Evolutionary conservation across 2,888 invertebrate species (phyloP), one percentile per base, ranked within the genome.

Genomic region (Drosophila nr. medialis): DNA sequence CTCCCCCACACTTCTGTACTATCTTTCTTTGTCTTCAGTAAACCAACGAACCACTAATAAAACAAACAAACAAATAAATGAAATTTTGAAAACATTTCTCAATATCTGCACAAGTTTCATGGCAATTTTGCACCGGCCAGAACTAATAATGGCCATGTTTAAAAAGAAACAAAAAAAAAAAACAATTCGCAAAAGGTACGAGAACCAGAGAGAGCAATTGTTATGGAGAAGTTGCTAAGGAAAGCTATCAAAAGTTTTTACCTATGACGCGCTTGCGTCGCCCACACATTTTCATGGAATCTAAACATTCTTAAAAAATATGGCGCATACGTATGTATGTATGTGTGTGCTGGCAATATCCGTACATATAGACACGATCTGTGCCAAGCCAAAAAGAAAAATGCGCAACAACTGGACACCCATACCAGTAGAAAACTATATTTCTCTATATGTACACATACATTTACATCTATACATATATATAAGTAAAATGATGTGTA

Each of bases 371-470:
- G 30, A 36, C 48, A 50, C 58, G 60, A 62, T 75, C 45, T 70
- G 72, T 67, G 72, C 63, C 72, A 71, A 66, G 45, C 64, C 75
- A 58, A 87, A 88, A 13, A 32, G 10, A 32, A 21, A 86, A 75
- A 81, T 86, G 72, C 80, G 72, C 80, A 80, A 82, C 88, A 88
- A 85, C 90, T 87, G 86, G 90, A 86, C 83, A 74, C 70, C 42
- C 58, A 85, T 66, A 86, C 83, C 51, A 24, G 4, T 54, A 40
- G 38, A 48, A 40, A 62, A 51, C 54, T 38, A 65, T 64, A 54
- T 65, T 62, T 67, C 61, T 51, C 45, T 51, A 48, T 34, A 49
- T 48, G 51, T 61, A 51, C 48, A 32, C 42, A 18, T 61, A 32
- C 45, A 38, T 60, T 21, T 34, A 64, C 66, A 24, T 24, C 24